A percentile compares a stretch with the other conserved stretches of the same genome.
phyloP scores from a whole-genome alignment of 1,140 invertebrate species.

The Panagrolaimus sp. region DNA sequence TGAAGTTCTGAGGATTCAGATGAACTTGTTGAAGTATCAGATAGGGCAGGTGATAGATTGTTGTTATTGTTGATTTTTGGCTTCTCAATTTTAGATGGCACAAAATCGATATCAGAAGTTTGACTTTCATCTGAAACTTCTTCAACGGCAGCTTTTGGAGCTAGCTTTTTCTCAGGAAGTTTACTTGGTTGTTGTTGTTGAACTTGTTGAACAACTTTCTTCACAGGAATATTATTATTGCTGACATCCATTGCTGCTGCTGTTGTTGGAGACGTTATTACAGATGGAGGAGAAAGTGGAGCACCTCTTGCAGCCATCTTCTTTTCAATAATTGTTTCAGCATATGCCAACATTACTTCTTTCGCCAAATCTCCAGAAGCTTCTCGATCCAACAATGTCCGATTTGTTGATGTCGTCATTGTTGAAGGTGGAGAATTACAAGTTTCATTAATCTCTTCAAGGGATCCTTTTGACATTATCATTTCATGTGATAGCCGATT shows the following conservation, averaged over 20 bases:
- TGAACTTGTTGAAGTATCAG: not conserved
- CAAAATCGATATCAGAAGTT: too few relatives aligned
- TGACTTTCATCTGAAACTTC: too few relatives aligned
- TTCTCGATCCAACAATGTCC: not conserved
- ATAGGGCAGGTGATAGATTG: not conserved
- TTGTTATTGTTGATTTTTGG: too few relatives aligned
- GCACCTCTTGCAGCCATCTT: constrained; percentile 7
- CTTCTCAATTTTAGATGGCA: too few relatives aligned
- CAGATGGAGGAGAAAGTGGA: not conserved
- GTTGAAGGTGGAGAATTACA: not conserved
- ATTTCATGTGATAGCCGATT: constrained; percentile 11
- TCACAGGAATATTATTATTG: not conserved
- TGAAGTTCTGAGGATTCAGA: not conserved
- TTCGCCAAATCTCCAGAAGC: constrained; percentile 1
- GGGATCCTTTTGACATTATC: not conserved
- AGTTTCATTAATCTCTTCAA: constrained; percentile 14
- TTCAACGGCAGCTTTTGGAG: too few relatives aligned
- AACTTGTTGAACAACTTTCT: not conserved
- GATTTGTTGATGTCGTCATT: not conserved
- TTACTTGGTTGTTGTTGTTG: not conserved
- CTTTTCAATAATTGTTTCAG: not conserved
- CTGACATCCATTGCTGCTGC: constrained; percentile 1
- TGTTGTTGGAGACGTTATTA: not conserved
- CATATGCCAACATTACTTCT: constrained; percentile 7
- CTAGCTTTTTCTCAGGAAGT: too few relatives aligned